Base-by-base conservation (phyloP, 1,140 invertebrate species). In the Idris sp. region DNA sequence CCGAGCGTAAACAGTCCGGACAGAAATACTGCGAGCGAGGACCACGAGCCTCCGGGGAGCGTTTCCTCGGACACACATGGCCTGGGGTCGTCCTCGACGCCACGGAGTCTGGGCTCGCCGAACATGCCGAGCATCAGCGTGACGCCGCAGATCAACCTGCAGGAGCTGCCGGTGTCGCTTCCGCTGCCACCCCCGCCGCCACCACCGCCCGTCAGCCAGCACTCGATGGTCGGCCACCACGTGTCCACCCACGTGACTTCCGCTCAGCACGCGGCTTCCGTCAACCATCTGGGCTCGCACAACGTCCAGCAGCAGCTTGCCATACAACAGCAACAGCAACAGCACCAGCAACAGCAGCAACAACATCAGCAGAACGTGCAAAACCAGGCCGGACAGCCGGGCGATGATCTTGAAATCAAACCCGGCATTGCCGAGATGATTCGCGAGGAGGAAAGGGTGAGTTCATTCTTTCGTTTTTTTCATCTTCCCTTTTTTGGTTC, bases 351-450 rank as follows among this genome's bases (percentile, higher is more conserved):
- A 40, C 69, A 76, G 14, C 73, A 44, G 38, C 79, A 75, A 4
- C 81, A 76, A 8, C 79, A 74, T 36, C 76, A 76, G 14, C 74
- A 78, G 38, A 74, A 76, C 11, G 44, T 75, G 9, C 61, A 51
- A 81, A 76, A 68, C 28, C 78, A 77, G 75, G 79, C 81, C 44
- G 71, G 82, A 85, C 75, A 58, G 30, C 3, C 64, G 43, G 73
- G 65, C n/a, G 95, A 96, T 79, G 95, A 96, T 84, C 91, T 95
- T 85, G 95, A 96, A 89, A 95, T 97, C 86, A 94, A 96, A 78
- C 95, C 95, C 4, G 95, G 95, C 86, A 97, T 97, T 88, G 94
- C 94, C 19, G 95, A 97, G 89, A 96, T 97, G 94, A 97, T 97
- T 81, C 93, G 95, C 84, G 95, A 97, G 89, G 95, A 96, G 88